Percentiles rank a stretch among this genome's conserved stretches.
Evolutionary conservation across 1,140 invertebrate species (phyloP).

Genomic region (Drosophila nannoptera): DNA sequence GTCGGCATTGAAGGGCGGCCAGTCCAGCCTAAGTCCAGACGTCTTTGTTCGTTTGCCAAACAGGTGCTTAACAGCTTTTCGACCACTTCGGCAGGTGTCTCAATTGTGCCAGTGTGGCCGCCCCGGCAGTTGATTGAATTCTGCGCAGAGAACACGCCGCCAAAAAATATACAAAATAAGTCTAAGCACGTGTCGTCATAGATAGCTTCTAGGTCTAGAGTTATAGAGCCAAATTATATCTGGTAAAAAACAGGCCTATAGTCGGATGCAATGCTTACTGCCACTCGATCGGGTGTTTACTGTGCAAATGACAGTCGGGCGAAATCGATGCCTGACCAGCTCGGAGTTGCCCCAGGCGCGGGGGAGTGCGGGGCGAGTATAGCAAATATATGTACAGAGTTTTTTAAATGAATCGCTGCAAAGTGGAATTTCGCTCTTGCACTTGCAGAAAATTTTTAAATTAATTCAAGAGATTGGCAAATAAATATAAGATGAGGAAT

Average conservation of each 20-base stretch:
- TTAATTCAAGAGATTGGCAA: background rate
- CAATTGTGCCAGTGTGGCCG: constrained; percentile 28
- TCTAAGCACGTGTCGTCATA: too few relatives aligned
- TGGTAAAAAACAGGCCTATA: background rate
- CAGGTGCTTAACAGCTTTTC: constrained; percentile 54
- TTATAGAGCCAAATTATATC: too few relatives aligned
- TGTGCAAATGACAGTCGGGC: background rate
- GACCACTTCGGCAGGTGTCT: constrained; percentile 35
- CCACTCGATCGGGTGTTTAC: constrained; percentile 43
- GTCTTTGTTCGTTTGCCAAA: constrained; percentile 21
- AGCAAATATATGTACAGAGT: constrained; percentile 71
- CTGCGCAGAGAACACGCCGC: constrained; percentile 7
- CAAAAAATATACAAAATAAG: constrained; percentile 22
- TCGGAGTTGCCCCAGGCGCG: constrained; percentile 23
- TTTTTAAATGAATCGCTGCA: constrained; percentile 65
- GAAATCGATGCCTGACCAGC: constrained; percentile 7
- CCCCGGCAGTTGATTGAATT: constrained; percentile 17
- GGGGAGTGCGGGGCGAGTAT: background rate
- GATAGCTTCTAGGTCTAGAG: too few relatives aligned
- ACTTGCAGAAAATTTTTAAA: constrained; percentile 15
- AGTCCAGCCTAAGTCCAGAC: constrained; percentile 3
- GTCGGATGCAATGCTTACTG: constrained; percentile 31
- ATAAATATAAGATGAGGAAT: background rate
- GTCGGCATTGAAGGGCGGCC: constrained; percentile 5
- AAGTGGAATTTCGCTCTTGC: constrained; percentile 23